Base-by-base conservation (phyloP, 1,140 invertebrate genomes). In the Drosophila nannoptera region DNA sequence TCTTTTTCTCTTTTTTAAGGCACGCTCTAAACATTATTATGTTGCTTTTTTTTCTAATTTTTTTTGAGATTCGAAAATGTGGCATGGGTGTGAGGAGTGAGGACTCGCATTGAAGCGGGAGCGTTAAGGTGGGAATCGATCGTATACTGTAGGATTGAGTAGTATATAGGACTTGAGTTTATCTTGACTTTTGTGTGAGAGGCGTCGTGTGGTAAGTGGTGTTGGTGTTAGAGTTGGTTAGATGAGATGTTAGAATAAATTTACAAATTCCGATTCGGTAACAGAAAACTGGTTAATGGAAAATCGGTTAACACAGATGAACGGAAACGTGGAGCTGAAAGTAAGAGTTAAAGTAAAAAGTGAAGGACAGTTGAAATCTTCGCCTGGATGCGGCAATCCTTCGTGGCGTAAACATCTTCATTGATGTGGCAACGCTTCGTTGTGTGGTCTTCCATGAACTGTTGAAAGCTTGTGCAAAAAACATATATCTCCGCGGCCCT, bases 1-100 rank as follows among this genome's bases (percentile, higher is more conserved):
- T 32, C 40, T 6, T 31, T 49, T 40, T 58, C 29, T 43, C 38
- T 65, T 33, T 9, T 5, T 50, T 16, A 55, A 52, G 55, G 9
- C 42, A 31, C 49, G 12, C 49, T 43, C 40, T 38, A 9, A 14
- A 14, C 12, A 6, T 40, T n/a, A 5, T 7, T 2, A 8, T 40
- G 11, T 40, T 40, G 4, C 12, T 40, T 40, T 40, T 4, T 40
- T 42, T 6, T 42, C 40, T n/a, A 6, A 12, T 42, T 11, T 6
- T 40, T 42, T 14, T 42, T 11, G 2, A n/a, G 12, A n/a, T n/a
- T 42, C 6, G 40, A 43, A 7, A 4, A 14, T 4, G n/a, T 12
- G 40, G 40, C 4, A 42, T 11, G 12, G 0, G 40, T 22, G 7
- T 12, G 40, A 42, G 6, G 40, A 6, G n/a, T 42, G n/a, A n/a